Base-by-base conservation (phyloP, 2,888 invertebrate genomes). In the Tiphia femorata region DNA sequence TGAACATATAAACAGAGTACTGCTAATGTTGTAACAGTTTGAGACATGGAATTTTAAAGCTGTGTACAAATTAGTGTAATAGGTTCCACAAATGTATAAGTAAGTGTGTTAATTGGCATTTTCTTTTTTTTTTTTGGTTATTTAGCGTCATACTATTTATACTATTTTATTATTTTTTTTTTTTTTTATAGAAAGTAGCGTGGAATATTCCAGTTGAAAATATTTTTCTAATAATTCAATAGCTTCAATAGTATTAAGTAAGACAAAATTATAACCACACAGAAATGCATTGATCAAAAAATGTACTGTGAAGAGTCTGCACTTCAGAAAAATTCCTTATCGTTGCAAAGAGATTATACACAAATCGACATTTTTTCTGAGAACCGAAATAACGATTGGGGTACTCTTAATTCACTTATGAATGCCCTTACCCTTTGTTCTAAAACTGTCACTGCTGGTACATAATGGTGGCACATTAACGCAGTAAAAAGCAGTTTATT, bases 401-500 rank as follows among this genome's bases (percentile, higher is more conserved):
- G 30, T 44, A 44, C 30, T 30, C 44, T 44, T 27, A 40, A n/a
- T n/a, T 33, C 3, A 7, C 14, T 33, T 33, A 33, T 14, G 12
- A 33, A 33, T 33, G 33, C 33, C 33, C 33, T 14, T 33, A 14
- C 33, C 33, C 30, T 35, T 35, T 35, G 47, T 47, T 35, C 58
- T 58, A 54, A 58, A 58, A 58, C 38, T 58, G 58, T 58, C 58
- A 58, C 58, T 58, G 57, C 33, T 52, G 53, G 21, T 37, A 12
- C 47, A 25, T 38, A 14, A 33, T 33, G 33, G 33, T n/a, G 47
- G 51, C 61, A 67, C 49, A 52, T 55, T 62, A 60, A 65, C 46
- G 54, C 25, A 69, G 66, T 69, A 69, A 69, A 69, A 60, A 58
- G 42, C 21, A 56, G 46, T 58, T 55, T 64, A 57, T 66, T 61